Conservation (phyloP, 2,797 vertebrate species). For the Salmo trutta region DNA sequence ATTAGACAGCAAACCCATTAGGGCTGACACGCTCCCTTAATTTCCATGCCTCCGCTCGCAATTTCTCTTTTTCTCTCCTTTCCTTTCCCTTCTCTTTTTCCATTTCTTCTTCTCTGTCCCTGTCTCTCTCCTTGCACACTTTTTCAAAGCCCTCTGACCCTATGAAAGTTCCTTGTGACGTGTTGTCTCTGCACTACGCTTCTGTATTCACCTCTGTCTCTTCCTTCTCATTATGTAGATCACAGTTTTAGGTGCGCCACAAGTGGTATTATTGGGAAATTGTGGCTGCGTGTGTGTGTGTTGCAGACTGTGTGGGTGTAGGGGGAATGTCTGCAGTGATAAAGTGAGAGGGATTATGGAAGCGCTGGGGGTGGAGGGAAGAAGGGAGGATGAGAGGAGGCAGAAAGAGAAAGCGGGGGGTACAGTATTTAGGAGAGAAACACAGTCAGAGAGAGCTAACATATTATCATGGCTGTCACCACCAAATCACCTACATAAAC, state of each 20-base stretch:
- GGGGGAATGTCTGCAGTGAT: conserved; percentile 63
- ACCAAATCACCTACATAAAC: conserved; percentile 38
- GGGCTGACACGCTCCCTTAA: conserved; percentile 32
- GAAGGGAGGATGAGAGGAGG: conserved; percentile 38
- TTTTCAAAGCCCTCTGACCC: background rate
- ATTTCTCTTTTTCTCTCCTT: conserved; percentile 4
- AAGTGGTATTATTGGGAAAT: too few species aligned
- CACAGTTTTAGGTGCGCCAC: too few species aligned
- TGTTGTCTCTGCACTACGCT: background rate
- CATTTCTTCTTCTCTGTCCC: conserved; percentile 8
- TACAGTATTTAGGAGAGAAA: conserved; percentile 11
- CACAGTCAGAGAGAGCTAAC: conserved; percentile 32
- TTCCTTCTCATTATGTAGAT: too few species aligned
- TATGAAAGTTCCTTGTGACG: background rate
- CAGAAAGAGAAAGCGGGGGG: conserved; percentile 9
- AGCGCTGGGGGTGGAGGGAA: conserved; percentile 34
- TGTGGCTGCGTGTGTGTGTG: background rate
- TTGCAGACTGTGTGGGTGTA: conserved; percentile 53
- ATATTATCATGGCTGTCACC: conserved; percentile 29
- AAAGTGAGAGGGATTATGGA: conserved; percentile 65
- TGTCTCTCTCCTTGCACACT: background rate
- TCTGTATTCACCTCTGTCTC: background rate
- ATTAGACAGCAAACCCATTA: conserved; percentile 41
- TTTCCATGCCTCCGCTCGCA: conserved; percentile 17
- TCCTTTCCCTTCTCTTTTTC: conserved; percentile 21